These are phyloP conservation scores for Argyrosomus japonicus DNA, from an alignment of 2,113 vertebrate genomes.

Conservation along the genomic window DNA sequence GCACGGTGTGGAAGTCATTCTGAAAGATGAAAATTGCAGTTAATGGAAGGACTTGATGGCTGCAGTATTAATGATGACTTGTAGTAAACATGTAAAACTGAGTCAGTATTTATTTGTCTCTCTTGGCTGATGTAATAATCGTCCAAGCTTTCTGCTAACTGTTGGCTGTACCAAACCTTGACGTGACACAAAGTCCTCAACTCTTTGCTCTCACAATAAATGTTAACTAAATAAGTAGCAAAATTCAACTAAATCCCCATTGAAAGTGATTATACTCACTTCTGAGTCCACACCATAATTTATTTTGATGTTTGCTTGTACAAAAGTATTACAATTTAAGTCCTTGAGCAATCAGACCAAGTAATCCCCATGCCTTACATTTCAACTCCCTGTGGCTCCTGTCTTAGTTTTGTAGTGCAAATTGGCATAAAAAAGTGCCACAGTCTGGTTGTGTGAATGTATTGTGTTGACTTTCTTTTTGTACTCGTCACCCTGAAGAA, in stretches of 20 bases:
- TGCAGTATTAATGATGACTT: not conserved
- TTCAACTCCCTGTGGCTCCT: not conserved
- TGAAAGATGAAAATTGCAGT: not conserved
- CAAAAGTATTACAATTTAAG: not conserved
- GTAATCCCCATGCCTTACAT: not conserved
- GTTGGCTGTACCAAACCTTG: too few relatives aligned
- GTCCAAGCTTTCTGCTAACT: not conserved
- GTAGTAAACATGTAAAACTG: too few relatives aligned
- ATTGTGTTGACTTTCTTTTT: not conserved
- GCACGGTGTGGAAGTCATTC: not conserved
- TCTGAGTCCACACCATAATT: not conserved
- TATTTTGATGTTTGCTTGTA: not conserved
- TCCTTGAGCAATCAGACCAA: not conserved
- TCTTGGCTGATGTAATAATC: too few relatives aligned
- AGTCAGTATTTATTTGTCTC: too few relatives aligned
- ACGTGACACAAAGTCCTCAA: not conserved
- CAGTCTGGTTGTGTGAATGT: not conserved
- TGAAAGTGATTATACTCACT: not conserved
- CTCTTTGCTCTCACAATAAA: not conserved
- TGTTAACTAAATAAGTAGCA: not conserved
- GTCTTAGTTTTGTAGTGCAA: not conserved
- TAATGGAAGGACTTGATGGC: not conserved
- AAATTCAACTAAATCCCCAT: not conserved
- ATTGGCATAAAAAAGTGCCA: not conserved
- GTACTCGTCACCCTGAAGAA: not conserved